phyloP scores from a whole-genome alignment of 92 coral and sea anemone species.

The Bergia puertoricense region DNA sequence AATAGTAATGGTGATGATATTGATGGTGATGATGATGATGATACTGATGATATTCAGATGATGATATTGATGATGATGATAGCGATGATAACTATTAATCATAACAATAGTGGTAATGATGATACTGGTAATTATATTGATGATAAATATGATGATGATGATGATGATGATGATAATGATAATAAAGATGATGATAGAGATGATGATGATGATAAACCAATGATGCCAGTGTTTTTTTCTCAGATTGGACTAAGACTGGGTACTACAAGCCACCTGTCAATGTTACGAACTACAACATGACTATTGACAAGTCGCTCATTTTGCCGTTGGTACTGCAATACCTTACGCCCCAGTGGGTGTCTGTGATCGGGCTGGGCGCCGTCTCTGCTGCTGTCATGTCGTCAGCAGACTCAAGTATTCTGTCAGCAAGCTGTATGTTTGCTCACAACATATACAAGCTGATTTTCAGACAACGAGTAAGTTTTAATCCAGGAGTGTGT shows the following conservation, averaged over 20 bases:
- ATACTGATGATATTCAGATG: no score
- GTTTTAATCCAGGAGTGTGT: no score
- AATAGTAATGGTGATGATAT: no score
- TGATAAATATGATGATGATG: no score
- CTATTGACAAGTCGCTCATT: slow-evolving; percentile 38
- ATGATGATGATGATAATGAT: background rate
- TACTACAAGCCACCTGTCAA: slow-evolving; percentile 44
- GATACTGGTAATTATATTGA: no score
- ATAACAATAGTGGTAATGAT: no score
- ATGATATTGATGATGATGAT: no score
- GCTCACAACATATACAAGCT: slow-evolving; percentile 58
- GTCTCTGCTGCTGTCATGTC: slow-evolving; percentile 70
- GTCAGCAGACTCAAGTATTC: slow-evolving; percentile 61
- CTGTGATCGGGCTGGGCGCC: slow-evolving; percentile 67
- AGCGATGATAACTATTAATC: no score
- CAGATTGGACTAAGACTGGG: slow-evolving; percentile 74
- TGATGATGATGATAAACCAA: background rate
- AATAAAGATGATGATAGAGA: background rate
- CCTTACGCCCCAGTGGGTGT: slow-evolving; percentile 56
- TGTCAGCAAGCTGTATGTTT: slow-evolving; percentile 65
- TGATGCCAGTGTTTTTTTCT: background rate
- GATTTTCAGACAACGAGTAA: slow-evolving; percentile 56
- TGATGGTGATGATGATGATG: no score
- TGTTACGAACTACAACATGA: slow-evolving; percentile 19
- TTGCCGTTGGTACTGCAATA: slow-evolving; percentile 59